Conservation (phyloP, 2,113 vertebrate genomes). For the Indri indri region DNA sequence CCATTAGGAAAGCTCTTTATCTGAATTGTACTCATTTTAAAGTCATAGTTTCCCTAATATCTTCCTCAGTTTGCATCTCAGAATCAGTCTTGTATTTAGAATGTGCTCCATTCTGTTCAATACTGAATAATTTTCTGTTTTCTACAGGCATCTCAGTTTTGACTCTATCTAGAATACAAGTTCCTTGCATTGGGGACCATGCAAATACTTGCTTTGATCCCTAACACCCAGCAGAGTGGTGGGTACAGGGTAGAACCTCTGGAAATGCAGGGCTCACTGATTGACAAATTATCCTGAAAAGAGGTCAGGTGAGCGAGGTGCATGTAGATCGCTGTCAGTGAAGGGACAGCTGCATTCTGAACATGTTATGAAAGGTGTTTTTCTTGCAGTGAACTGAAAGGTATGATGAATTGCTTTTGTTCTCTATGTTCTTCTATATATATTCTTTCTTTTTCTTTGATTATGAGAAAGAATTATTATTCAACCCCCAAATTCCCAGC, state of each 20-base stretch:
- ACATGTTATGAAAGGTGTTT: background rate
- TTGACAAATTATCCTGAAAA: background rate
- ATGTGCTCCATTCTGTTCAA: background rate
- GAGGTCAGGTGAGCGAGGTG: background rate
- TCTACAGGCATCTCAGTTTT: background rate
- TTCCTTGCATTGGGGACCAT: background rate
- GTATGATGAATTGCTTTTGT: background rate
- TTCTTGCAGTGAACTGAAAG: background rate
- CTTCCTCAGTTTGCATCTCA: background rate
- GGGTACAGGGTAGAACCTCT: background rate
- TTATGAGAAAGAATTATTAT: background rate
- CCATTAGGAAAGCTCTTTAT: background rate
- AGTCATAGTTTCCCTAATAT: background rate
- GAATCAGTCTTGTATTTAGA: background rate
- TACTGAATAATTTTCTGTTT: background rate
- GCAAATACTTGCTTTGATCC: background rate
- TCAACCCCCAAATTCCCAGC: background rate
- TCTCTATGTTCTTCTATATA: background rate
- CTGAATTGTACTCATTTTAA: background rate
- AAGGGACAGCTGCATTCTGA: background rate
- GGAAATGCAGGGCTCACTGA: background rate
- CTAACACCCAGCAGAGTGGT: background rate
- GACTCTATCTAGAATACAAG: background rate
- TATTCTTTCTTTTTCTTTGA: background rate
- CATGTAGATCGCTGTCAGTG: background rate